These are phyloP conservation scores for Mya arenaria DNA, from an alignment of 1,140 invertebrate genomes.

Conservation along the genomic window DNA sequence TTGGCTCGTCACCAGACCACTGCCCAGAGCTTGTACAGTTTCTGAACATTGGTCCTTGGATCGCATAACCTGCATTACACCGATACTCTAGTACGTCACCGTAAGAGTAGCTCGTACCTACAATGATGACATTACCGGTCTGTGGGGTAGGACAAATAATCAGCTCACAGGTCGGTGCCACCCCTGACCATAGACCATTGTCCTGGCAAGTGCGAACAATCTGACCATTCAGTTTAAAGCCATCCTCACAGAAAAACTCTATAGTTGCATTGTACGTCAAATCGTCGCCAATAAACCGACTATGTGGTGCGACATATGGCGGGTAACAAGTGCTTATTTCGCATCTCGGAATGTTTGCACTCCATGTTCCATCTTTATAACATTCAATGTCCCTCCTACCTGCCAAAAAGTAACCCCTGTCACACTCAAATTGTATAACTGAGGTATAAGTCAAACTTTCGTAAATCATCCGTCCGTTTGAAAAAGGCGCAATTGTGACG, in stretches of 20 bases:
- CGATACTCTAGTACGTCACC: slow-evolving; percentile 62
- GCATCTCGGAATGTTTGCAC: slow-evolving; percentile 59
- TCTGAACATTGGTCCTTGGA: slow-evolving; percentile 74
- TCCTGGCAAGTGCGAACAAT: slow-evolving; percentile 58
- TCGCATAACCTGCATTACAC: slow-evolving; percentile 83
- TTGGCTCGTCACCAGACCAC: slow-evolving; percentile 69
- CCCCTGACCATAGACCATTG: slow-evolving; percentile 74
- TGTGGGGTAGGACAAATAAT: slow-evolving; percentile 61
- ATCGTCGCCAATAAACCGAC: slow-evolving; percentile 49
- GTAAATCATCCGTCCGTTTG: slow-evolving; percentile 46
- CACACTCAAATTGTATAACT: slow-evolving; percentile 49
- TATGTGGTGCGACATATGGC: slow-evolving; percentile 56
- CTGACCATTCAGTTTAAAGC: slow-evolving; percentile 75
- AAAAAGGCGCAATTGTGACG: slow-evolving; percentile 20
- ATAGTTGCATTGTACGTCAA: slow-evolving; percentile 83
- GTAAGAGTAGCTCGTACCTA: slow-evolving; percentile 54
- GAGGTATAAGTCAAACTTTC: slow-evolving; percentile 20
- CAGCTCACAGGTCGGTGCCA: slow-evolving; percentile 78
- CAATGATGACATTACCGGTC: slow-evolving; percentile 43
- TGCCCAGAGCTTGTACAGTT: slow-evolving; percentile 64
- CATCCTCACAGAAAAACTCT: slow-evolving; percentile 87
- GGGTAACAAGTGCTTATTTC: slow-evolving; percentile 52
- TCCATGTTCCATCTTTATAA: slow-evolving; percentile 63
- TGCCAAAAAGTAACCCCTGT: slow-evolving; percentile 34
- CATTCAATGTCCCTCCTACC: slow-evolving; percentile 85